phyloP scores from a whole-genome alignment of 2,888 invertebrate species.

The Plusia festucae region DNA sequence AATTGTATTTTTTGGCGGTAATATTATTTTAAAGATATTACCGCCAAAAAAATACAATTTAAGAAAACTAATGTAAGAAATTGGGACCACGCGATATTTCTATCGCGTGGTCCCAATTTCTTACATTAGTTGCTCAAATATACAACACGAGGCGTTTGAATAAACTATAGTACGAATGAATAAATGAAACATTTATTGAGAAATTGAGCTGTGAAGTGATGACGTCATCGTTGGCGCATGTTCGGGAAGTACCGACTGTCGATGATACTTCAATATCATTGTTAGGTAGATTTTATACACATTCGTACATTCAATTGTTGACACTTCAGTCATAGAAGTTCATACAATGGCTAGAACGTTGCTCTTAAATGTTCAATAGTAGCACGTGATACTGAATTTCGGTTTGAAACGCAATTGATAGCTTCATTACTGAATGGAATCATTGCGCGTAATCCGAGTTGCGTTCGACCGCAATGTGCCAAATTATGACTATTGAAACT shows the following conservation, averaged over 20 bases:
- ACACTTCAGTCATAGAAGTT: background rate
- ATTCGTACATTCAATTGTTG: background rate
- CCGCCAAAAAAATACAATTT: too few relatives aligned
- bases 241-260: background rate
- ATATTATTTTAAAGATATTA: background rate
- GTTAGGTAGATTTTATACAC: background rate
- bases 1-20: background rate
- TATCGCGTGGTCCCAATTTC: background rate
- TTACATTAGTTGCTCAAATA: background rate
- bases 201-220: background rate
- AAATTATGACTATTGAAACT: slow-evolving; percentile 57
- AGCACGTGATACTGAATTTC: slow-evolving; percentile 22
- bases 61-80: too few relatives aligned
- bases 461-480: slow-evolving; percentile 45
- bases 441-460: slow-evolving; percentile 47
- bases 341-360: background rate
- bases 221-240: background rate
- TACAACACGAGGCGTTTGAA: background rate
- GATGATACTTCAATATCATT: background rate
- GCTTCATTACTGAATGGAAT: slow-evolving; percentile 50
- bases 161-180: background rate
- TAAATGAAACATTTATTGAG: background rate
- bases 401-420: slow-evolving; percentile 53
- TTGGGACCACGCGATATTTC: too few relatives aligned
- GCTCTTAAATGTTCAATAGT: slow-evolving; percentile 26